phyloP scores from a whole-genome alignment of 2,888 invertebrate species.

The Nomada ruficornis region DNA sequence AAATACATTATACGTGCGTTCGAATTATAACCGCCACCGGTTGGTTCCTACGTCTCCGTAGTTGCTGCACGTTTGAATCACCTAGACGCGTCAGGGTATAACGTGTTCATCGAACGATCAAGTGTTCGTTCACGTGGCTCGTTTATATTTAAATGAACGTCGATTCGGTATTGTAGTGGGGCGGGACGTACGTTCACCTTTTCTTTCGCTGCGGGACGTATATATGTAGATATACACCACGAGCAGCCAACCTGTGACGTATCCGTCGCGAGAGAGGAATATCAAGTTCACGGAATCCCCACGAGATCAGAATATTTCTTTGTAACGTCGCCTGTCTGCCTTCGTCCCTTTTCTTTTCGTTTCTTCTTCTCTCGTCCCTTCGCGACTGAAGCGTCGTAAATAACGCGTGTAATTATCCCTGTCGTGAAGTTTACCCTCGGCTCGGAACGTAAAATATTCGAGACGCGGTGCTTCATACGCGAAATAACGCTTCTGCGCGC shows the following conservation, averaged over 20 bases:
- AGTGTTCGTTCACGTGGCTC: conserved; percentile 64
- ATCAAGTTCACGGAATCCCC: conserved; percentile 44
- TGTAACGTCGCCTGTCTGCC: neutral
- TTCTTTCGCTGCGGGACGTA: conserved; percentile 14
- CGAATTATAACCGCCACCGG: conserved; percentile 14
- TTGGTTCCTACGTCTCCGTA: neutral
- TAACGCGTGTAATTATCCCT: conserved; percentile 45
- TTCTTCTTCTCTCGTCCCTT: neutral
- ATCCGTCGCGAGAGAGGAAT: conserved; percentile 50
- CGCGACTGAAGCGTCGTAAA: conserved; percentile 30
- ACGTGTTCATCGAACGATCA: conserved; percentile 67
- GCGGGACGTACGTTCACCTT: conserved; percentile 8
- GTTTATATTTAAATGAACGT: conserved; percentile 73
- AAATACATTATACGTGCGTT: conserved; percentile 54
- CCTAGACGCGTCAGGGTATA: conserved; percentile 38
- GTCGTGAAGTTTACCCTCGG: conserved; percentile 27
- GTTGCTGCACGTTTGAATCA: conserved; percentile 50
- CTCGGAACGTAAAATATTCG: conserved; percentile 33
- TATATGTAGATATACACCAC: neutral
- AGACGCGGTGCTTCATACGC: conserved; percentile 7
- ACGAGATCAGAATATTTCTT: conserved; percentile 40
- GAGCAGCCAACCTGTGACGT: conserved; percentile 20
- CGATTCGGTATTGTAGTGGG: conserved; percentile 64
- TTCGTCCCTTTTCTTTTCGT: neutral
- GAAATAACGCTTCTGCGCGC: neutral